Evolutionary conservation across 1,140 invertebrate genomes (phyloP), one percentile per base, ranked within the genome.

Genomic region (Latrodectus geometricus): DNA sequence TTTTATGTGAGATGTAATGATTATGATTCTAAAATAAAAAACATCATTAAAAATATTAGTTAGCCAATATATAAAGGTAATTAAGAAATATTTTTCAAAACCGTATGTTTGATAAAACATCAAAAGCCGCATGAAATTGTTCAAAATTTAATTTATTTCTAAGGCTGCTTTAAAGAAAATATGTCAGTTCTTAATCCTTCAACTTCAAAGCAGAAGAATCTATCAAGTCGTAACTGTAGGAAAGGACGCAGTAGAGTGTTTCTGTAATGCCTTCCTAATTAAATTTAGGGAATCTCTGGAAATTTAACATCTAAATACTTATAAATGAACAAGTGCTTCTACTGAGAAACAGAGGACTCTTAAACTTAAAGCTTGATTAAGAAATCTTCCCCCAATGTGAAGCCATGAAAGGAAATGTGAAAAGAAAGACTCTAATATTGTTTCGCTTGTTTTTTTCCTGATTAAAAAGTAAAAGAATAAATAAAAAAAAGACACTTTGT

Each of bases 261-360:
- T 70, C 68, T 65, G 65, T 86, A 86, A 78, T 86, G 72, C 75
- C 68, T 21, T 9, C 35, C 83, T 78, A 78, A 78, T 86, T 78
- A 86, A 86, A 86, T 86, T 86, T 86, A 48, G 83, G 74, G 83
- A 86, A 86, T 86, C 83, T 72, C 68, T 78, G 75, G 77, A 86
- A 86, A 86, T 86, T 86, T 76, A 86, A 77, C 23, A 77, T 78
- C 74, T 78, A 78, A 86, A 86, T 86, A 86, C 77, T 86, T 86
- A 78, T 78, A 66, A 86, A 72, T 65, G 66, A 56, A 76, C 76
- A 66, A 77, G 35, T 21, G 54, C 20, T 61, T 50, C 17, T 77
- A 9, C n/a, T 78, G 83, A 5, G 73, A 70, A 86, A 77, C 77
- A 48, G n/a, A 20, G n/a, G 83, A 49, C 52, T 86, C 23, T 68